These are phyloP conservation scores for Neoscelio sp. DNA, from an alignment of 2,888 invertebrate species.

Conservation along the genomic window DNA sequence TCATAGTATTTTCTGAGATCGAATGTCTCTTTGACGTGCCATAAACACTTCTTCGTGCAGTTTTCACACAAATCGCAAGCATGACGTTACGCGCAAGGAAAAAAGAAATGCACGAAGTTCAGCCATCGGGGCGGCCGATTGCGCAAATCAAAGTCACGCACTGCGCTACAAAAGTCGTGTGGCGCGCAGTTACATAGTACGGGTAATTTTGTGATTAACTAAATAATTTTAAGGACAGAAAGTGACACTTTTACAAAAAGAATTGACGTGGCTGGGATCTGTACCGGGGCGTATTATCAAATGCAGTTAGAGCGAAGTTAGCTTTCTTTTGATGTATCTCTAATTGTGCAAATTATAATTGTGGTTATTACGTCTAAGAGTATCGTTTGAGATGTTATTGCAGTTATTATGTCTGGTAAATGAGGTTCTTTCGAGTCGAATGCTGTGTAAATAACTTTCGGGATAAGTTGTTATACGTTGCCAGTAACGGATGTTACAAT, in stretches of 20 bases:
- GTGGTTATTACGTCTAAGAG: slow-evolving; percentile 2
- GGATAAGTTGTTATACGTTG: slow-evolving; percentile 1
- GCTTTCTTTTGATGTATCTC: slow-evolving; percentile 16
- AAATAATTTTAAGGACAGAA: slow-evolving; percentile 52
- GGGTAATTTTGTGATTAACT: slow-evolving; percentile 55
- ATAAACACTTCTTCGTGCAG: not conserved
- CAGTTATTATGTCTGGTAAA: slow-evolving; percentile 16
- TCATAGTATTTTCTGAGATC: not conserved
- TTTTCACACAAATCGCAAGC: slow-evolving; percentile 22
- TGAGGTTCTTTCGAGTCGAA: slow-evolving; percentile 3
- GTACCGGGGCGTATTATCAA: not conserved
- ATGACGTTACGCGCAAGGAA: slow-evolving; percentile 15
- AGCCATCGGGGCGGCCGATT: slow-evolving; percentile 33
- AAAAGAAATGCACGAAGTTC: slow-evolving; percentile 45
- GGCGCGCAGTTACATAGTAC: slow-evolving; percentile 25
- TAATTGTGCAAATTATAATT: slow-evolving; percentile 37
- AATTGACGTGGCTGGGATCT: slow-evolving; percentile 15
- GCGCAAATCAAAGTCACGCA: slow-evolving; percentile 60
- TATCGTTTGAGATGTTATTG: slow-evolving; percentile 1
- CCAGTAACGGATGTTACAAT: not conserved
- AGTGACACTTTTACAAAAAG: slow-evolving; percentile 48
- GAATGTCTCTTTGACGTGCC: not conserved
- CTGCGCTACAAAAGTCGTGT: slow-evolving; percentile 40
- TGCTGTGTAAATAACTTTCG: slow-evolving; percentile 25
- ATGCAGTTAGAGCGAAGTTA: not conserved